Base-by-base conservation (phyloP, 1,140 invertebrate genomes). In the Trichonephila clavata region DNA sequence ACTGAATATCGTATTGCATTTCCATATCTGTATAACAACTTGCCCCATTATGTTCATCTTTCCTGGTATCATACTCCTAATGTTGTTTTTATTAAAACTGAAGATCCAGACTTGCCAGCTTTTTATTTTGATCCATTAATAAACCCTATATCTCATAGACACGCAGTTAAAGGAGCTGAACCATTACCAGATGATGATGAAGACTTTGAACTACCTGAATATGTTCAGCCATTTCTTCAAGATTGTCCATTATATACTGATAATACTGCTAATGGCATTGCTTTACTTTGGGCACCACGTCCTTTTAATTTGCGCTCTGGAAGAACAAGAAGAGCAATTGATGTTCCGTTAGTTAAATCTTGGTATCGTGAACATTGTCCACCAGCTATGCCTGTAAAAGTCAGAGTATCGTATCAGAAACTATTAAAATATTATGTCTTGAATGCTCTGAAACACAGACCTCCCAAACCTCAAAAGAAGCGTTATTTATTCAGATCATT, bases 101-200 rank as follows among this genome's bases (percentile, higher is more conserved):
- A 99, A 96, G 99, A 99, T 97, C 99, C 99, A n/a, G 99, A 99
- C 96, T 96, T 99, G 89, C 99, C 99, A 32, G 99, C 99, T 0
- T 99, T 99, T 96, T 99, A 99, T 96, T 99, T 99, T 96, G 99
- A 99, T 97, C 99, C 99, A 0, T 96, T 99, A 8, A 99, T 99
- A 94, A 99, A 99, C 96, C 99, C 99, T 7, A 99, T 99, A 95
- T 99, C 99, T 16, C 98, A 99, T 96, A 97, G 99, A 95, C 98
- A 99, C 96, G 97, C 98, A 1, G 97, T 98, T 2, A 99, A 98
- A 90, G 95, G 94, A 43, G 86, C 97, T 59, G 98, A 99, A 95
- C 98, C 98, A 3, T 95, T 98, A 84, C 98, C 98, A 5, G 98
- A 99, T 88, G 96, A 96, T 95, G 96, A 96, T 94, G 98, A 99